Evolutionary conservation across 1,140 invertebrate species (phyloP), one percentile per base, ranked within the genome.

Genomic region (Pollicipes pollicipes): DNA sequence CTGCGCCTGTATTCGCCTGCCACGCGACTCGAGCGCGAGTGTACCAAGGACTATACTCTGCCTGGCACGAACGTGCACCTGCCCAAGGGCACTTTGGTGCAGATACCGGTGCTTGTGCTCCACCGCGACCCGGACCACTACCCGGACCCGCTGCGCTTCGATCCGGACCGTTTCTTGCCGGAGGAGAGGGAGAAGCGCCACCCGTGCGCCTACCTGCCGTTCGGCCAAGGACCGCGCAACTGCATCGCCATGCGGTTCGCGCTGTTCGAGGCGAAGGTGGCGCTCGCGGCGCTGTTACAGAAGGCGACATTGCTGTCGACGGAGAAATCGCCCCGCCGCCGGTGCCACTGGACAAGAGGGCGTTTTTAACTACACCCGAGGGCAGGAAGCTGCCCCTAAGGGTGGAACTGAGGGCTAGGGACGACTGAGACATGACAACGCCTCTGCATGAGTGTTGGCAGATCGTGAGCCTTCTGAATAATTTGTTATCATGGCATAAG

Each of bases 101-200:
- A 68, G 64, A 73, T 76, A 64, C 74, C 75, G 27, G 74, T 73
- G 17, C 72, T 74, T 35, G 73, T 72, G 74, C 74, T 92, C 31
- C 90, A 93, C 77, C 82, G 86, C 68, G 83, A 88, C 76, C 80
- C 83, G 2, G 79, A 85, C 30, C 76, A 84, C 30, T 93, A 85
- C 77, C 83, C 84, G 30, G 83, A 91, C 70, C 89, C 90, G 0
- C 83, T 87, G 37, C 79, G 80, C 67, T 93, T 90, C 77, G 84
- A 90, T 78, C 90, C 91, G 0, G 88, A 91, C 70, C 82, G 89
- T 75, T 93, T 92, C 79, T 77, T 85, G 30, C 83, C 85, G 24
- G 82, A 84, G 72, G 85, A 86, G 75, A 79, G 79, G 31, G 77
- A 78, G 45, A 81, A 83, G 35, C 80, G 86, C 70, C 82, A 87